Base-by-base conservation (phyloP, 2,113 vertebrate species). In the Nerophis lumbriciformis region DNA sequence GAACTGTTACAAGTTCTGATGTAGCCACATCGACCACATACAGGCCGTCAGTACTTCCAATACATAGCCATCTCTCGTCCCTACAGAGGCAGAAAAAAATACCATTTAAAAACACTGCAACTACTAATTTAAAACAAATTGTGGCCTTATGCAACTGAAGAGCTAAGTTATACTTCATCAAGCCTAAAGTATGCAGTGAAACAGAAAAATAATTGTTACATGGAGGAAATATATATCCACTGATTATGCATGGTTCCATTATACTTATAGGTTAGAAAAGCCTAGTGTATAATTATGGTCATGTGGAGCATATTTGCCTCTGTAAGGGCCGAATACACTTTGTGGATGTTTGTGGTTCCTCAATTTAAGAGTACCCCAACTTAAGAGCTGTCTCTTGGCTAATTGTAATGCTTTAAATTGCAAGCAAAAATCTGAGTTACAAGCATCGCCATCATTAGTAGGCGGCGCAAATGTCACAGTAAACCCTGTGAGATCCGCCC, bases 11-110 rank as follows among this genome's bases (percentile, higher is more conserved):
- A 49, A 96, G 62, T 55, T 95, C 92, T 42, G 92, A 91, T 64
- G 84, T 92, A 55, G 88, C 88, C 76, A 91, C 15, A 80, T 95
- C 92, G 45, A 95, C 68, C 66, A 94, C 56, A 71, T 92, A 90
- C 1, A 95, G 79, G 8, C 90, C 92, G 63, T 89, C 72, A 1
- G 89, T 82, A 65, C 91, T 95, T 77, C 92, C 94, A 48, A 96
- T 83, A 90, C 91, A 95, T 57, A 94, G 55, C 63, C 77, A 91
- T 50, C 48, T 76, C 63, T 71, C 47, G 11, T 74, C 73, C 54
- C 71, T 81, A 76, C 53, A 78, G 54, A 19, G 36, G 35, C 28
- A 59, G 63, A 69, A 77, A 81, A 81, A 81, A 70, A 79, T 51
- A 67, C 53, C 53, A 37, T 50, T 61, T 42, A 48, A 66, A 75